Evolutionary conservation across 1,140 invertebrate species (phyloP), one percentile per base, ranked within the genome.

Genomic region (Tetramorium parvispinum): DNA sequence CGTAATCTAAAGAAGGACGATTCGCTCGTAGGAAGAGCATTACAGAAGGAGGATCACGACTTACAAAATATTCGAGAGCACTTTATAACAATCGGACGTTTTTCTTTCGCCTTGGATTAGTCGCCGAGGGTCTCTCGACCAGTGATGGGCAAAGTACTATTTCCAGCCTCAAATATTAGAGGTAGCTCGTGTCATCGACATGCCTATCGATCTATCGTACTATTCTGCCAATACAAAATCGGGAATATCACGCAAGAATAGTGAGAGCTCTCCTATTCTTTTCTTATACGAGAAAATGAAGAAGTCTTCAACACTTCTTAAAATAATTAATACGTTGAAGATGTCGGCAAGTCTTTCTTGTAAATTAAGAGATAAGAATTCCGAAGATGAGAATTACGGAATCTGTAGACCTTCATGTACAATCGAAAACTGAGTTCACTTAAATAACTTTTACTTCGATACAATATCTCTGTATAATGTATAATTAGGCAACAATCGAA

Each of bases 61-160:
- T 82, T 86, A 76, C 24, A 61, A 85, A 89, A 66, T 76, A 65
- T 88, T 85, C 21, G 51, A 59, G 57, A 87, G 53, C 49, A 59
- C 40, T 68, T 78, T 79, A 32, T 49, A 89, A 87, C 65, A 65
- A 89, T 86, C 63, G 88, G 70, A 82, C 73, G 85, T 86, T 85
- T 81, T 53, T 79, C 32, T 66, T 81, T 82, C 49, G 27, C 27
- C 49, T 79, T 75, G 21, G 27, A 46, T 76, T 49, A 51, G 88
- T 85, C 66, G 27, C 46, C 49, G 55, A 66, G 43, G 10, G 21
- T 53, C 43, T 66, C 13, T 66, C 13, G 40, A 78, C 76, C 76
- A 63, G 76, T 46, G 61, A 81, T 68, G 61, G 49, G 77, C 43
- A 81, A 81, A 81, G 61, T 68, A 81, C 77, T 81, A 40, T 66